Conservation (phyloP, 2,113 vertebrate genomes). For the Syngnathus scovelli region DNA sequence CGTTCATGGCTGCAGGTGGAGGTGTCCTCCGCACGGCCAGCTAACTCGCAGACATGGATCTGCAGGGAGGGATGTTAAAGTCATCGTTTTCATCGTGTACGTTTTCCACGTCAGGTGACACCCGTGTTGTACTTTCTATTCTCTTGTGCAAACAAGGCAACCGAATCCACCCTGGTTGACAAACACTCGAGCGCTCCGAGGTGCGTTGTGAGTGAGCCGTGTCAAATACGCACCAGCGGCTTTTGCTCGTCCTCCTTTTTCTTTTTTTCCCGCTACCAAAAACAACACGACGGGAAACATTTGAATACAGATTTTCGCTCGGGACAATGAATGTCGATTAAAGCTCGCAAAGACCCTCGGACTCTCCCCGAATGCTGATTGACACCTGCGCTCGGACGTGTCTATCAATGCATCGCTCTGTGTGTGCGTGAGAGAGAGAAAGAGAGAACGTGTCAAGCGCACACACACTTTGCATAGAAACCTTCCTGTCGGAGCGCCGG, state of each 20-base stretch:
- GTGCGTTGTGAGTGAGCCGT: slow-evolving; percentile 17
- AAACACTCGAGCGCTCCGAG: slow-evolving; percentile 31
- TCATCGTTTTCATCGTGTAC: no score
- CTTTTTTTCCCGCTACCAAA: not conserved
- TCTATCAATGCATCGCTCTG: slow-evolving; percentile 49
- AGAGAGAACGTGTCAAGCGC: not conserved
- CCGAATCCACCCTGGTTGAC: slow-evolving; percentile 17
- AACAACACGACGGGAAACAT: slow-evolving; percentile 17
- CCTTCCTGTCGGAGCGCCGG: slow-evolving; percentile 58
- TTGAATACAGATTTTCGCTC: not conserved
- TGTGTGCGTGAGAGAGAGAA: slow-evolving; percentile 20
- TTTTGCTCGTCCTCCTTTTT: not conserved
- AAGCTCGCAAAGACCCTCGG: slow-evolving; percentile 37
- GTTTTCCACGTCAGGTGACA: not conserved
- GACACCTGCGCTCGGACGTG: slow-evolving; percentile 62
- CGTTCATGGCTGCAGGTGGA: slow-evolving; percentile 73
- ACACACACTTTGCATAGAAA: slow-evolving; percentile 53
- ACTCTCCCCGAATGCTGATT: slow-evolving; percentile 59
- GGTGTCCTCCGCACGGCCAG: slow-evolving; percentile 60
- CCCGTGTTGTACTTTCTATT: not conserved
- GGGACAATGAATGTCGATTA: not conserved
- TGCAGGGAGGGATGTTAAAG: slow-evolving; percentile 40
- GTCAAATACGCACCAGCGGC: slow-evolving; percentile 18
- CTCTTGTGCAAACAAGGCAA: slow-evolving; percentile 34
- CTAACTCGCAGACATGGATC: slow-evolving; percentile 61